Conservation (phyloP, 1,140 invertebrate species). For the Kradibia gibbosae region DNA sequence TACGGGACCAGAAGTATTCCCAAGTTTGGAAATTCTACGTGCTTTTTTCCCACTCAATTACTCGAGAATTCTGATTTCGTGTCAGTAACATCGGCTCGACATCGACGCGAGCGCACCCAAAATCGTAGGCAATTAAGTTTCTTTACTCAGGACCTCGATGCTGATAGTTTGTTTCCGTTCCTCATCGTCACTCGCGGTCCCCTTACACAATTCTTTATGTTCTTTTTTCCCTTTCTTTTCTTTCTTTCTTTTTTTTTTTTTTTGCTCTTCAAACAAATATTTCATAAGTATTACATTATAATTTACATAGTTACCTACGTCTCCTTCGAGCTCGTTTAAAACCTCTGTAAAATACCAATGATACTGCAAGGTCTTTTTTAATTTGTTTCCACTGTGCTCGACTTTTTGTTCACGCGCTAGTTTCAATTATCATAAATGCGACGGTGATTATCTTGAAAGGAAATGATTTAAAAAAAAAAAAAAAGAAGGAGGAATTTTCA, state of each 20-base stretch:
- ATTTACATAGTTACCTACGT: too few relatives aligned
- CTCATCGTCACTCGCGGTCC: neutral
- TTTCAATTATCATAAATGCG: too few relatives aligned
- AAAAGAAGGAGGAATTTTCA: too few relatives aligned
- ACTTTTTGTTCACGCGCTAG: too few relatives aligned
- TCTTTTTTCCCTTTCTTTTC: neutral
- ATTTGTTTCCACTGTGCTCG: too few relatives aligned
- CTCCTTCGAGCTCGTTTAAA: too few relatives aligned
- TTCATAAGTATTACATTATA: too few relatives aligned
- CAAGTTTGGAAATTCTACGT: conserved; percentile 60
- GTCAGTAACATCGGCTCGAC: neutral
- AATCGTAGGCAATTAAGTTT: neutral
- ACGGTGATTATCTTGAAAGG: too few relatives aligned
- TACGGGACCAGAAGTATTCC: conserved; percentile 54
- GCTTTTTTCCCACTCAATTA: conserved; percentile 49
- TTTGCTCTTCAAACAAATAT: too few relatives aligned
- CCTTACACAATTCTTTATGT: neutral
- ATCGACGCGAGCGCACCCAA: neutral
- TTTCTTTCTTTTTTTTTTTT: neutral
- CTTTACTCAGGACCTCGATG: neutral
- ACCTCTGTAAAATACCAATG: too few relatives aligned
- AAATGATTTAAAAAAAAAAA: neutral
- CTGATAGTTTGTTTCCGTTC: neutral
- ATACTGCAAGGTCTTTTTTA: too few relatives aligned
- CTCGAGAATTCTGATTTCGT: conserved; percentile 38